Evolutionary conservation across 2,797 vertebrate genomes (phyloP), one percentile per base, ranked within the genome.

Genomic region (Ammospiza maritima): DNA sequence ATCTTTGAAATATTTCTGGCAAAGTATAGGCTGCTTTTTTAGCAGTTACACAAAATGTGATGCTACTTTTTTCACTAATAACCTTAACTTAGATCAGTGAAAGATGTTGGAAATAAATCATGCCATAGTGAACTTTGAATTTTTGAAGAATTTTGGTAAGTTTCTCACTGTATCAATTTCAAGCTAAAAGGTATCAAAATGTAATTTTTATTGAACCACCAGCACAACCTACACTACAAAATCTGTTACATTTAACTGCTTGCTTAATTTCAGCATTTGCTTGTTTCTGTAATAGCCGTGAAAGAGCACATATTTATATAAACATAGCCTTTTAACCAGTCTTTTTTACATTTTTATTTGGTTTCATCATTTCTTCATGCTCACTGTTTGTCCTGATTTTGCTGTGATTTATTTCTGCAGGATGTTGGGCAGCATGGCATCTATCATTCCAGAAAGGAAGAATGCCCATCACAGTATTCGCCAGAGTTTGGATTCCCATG

Each of bases 391-490:
- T 74, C 21, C 67, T 75, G 51, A 54, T 36, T 36, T 58, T 62
- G 10, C 40, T 80, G 65, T 65, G 48, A 11, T 54, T 62, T 56
- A 44, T 65, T 85, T 93, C 60, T 94, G 50, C 86, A 99, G 99
- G 95, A 99, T 99, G 99, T 97, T 99, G 51, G 99, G 99, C 60
- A 99, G 99, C 94, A 98, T 99, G 98, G 99, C 99, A 9, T 99
- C 99, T 44, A 99, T 99, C 89, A 99, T 99, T 95, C 99, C 99
- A 16, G 99, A 99, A 94, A 98, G 99, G 90, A 99, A 99, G 97
- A 99, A 99, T 47, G 99, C 99, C 16, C 99, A 99, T 93, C 99
- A 99, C 95, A 99, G 98, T 82, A 99, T 99, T 96, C 99, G 99
- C 40, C 99, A 99, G 95, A 99, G 99, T 95, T 97, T 99, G 91